Evolutionary conservation across 2,113 vertebrate species (phyloP), one percentile per base, ranked within the genome.

Genomic region (Amia ocellicauda): DNA sequence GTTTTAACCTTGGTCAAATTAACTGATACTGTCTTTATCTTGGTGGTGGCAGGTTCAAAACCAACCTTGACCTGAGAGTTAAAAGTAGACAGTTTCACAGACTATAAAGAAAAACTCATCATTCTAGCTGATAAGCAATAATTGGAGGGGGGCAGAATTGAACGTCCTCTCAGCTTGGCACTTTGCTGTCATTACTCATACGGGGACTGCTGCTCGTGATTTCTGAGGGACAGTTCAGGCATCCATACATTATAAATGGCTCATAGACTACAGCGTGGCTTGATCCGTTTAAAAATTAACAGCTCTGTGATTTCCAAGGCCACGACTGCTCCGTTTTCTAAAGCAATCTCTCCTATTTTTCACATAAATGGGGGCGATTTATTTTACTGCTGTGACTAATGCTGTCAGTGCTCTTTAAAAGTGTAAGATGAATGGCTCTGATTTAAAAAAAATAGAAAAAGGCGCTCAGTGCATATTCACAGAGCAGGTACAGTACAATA

Each of bases 201-300:
- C 4, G 23, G 31, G 31, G 5, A 7, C 5, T 5, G 31, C 31
- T 36, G 31, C 31, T 36, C 11, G 11, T 36, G 31, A 36, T 11
- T 7, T 36, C 31, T 5, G 11, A 2, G 1, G 31, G 31, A 36
- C 5, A 7, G 31, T 36, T 36, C 31, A 29, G 19, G 51, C 50
- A 19, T 22, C 50, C 1, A 41, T 56, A 61, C 29, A 36, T 67
- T 67, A 68, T 59, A 72, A 68, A 72, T 67, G 43, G 31, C 31
- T 36, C 31, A 2, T 36, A 36, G 31, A 36, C 31, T 36, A 11
- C 31, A 36, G 31, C 31, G 11, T 1, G 11, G 31, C 5, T 10
- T 24, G 49, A 66, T 69, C n/a, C 19, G 81, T 27, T 86, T 79
- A 85, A 83, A 80, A 56, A 83, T 84, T 78, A 84, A 80, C 83